Evolutionary conservation across 2,113 vertebrate species (phyloP), one percentile per base, ranked within the genome.

Genomic region (Etia nguti): DNA sequence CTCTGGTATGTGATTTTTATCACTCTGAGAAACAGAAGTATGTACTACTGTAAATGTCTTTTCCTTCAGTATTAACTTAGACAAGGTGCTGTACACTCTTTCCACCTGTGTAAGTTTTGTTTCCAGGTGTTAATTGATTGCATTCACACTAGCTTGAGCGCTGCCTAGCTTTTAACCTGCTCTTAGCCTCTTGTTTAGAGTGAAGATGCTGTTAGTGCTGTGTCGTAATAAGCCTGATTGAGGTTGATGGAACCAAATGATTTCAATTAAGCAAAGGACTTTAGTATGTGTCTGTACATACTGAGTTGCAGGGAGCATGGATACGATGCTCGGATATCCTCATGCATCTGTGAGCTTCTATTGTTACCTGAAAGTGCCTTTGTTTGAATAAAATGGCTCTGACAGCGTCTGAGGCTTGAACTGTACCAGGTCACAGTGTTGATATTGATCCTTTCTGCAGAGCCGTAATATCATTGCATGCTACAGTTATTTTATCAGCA

Each of bases 381-480:
- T 55, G 82, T 82, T 85, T 79, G 65, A 83, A 85, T 82, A 31
- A 90, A 87, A 70, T n/a, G 55, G 73, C 56, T 80, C 31, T 70
- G 84, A 91, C 81, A 79, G 86, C 46, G 6, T 77, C 16, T 77
- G 70, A 77, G 26, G 34, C 38, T 54, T 50, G 24, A 83, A 34
- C 70, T 88, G 75, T 48, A 82, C 41, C 22, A 59, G 79, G 73
- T 85, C 82, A 77, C 68, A 70, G 56, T 77, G 82, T 55, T 80
- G 22, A 54, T 91, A 93, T 93, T 79, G 93, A 92, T 94, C 80
- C 68, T 82, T 87, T 79, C 34, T 81, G 73, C 24, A 60, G 79
- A 4, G 68, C 75, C 31, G 36, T 84, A 81, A 87, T 88, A 84
- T 89, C 57, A 80, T 79, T 88, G 43, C 89, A 88, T 59, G 83